A percentile compares a stretch with the other conserved stretches of the same genome.
These are phyloP conservation scores for Indicator indicator DNA, from an alignment of 2,113 vertebrate species.

Conservation along the genomic window DNA sequence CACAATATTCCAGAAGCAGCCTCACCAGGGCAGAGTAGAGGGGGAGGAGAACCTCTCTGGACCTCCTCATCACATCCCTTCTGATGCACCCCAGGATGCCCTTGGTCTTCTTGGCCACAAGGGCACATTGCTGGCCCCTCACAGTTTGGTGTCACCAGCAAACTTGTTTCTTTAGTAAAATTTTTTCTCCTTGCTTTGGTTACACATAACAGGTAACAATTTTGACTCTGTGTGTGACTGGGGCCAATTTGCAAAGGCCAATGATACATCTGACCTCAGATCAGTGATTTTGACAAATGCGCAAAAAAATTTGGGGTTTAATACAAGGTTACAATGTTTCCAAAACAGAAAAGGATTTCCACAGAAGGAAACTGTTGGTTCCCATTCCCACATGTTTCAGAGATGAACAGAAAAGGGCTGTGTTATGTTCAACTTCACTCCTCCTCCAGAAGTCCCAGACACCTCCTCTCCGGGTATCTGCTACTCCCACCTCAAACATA, in stretches of 20 bases:
- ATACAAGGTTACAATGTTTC: neutral
- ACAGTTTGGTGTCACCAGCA: no score
- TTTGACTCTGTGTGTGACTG: neutral
- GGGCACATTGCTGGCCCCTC: no score
- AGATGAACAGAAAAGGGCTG: neutral
- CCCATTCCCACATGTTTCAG: accelerated
- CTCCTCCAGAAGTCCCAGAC: neutral
- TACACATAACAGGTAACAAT: neutral
- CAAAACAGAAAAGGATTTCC: neutral
- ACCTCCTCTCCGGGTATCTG: neutral
- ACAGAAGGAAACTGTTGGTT: neutral
- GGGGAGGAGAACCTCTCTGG: no score
- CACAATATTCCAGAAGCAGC: no score
- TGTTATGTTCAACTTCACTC: neutral
- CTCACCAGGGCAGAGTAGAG: no score
- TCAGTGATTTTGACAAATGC: neutral
- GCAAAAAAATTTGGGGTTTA: accelerated
- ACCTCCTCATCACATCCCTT: no score
- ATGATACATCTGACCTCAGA: neutral
- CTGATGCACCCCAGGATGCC: no score
- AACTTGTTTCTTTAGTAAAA: neutral
- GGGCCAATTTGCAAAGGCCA: neutral
- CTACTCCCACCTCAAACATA: neutral
- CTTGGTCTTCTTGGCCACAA: no score
- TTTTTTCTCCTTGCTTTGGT: neutral